Base-by-base conservation (phyloP, 2,797 vertebrate species). In the Staurois parvus region DNA sequence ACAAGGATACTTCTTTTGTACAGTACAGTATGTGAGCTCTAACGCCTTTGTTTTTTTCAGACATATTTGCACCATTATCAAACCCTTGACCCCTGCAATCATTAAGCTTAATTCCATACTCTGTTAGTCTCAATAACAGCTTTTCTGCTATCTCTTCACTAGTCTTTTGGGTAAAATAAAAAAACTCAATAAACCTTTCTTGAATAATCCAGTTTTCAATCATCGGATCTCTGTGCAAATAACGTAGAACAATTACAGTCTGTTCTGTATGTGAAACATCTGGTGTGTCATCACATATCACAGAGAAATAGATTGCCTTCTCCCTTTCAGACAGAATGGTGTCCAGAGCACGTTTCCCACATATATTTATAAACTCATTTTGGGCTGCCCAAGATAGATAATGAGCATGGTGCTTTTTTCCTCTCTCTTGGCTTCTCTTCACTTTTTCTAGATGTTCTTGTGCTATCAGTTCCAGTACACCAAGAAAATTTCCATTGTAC, bases 141-240 rank as follows among this genome's bases (percentile, higher is more conserved):
- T 64, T 64, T 64, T 64, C 59, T 64, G 59, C 59, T 17, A 64
- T 64, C 21, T 64, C 59, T 64, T 64, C 24, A 19, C 59, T 21
- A 6, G 59, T 64, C 24, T 64, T 64, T 8, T 3, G 48, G 59
- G 56, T 24, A 80, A 26, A 66, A 68, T 34, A 48, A 32, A 29
- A 52, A 67, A 56, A 30, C 32, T 56, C 37, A 76, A 76, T 21
- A 29, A 86, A 86, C 21, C 72, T 64, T n/a, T 83, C 37, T 72
- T 77, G 64, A 76, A 86, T 82, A 9, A 2, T 37, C 64, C 45
- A 69, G 21, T 62, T 64, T 17, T 24, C 56, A 12, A n/a, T n/a
- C n/a, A n/a, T n/a, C n/a, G n/a, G 8, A 13, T 66, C 37, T 32
- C 40, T 67, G 9, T 30, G 15, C 1, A 79, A 19, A 17, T 84